Percentiles rank a stretch among this genome's conserved stretches.
Evolutionary conservation across 2,888 invertebrate species (phyloP).

Genomic region (Julus scandinavius): DNA sequence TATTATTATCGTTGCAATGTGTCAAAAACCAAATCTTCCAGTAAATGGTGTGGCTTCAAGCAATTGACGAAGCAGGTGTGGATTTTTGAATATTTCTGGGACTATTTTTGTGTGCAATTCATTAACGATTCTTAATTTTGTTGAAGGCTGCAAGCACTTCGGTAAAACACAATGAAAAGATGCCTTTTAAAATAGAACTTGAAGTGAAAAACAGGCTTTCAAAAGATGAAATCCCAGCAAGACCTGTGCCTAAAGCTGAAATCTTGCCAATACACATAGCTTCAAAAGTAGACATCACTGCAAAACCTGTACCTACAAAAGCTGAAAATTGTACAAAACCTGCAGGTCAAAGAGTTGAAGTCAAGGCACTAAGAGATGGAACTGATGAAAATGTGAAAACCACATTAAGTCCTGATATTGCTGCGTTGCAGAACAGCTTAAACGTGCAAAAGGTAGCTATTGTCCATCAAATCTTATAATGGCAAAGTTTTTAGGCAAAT

Average conservation of each 20-base stretch:
- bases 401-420: not conserved
- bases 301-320: not conserved
- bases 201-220: not conserved
- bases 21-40: not conserved
- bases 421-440: not conserved
- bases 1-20: constrained; percentile 47
- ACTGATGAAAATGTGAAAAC: too few species aligned
- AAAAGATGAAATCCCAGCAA: not conserved
- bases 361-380: not conserved
- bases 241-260: not conserved
- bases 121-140: not conserved
- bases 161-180: not conserved
- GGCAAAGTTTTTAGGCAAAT: constrained; percentile 1
- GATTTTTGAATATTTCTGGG: not conserved
- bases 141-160: not conserved
- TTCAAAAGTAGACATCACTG: not conserved
- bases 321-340: not conserved
- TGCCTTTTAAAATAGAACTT: too few species aligned
- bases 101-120: not conserved
- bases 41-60: constrained; percentile 38
- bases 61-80: not conserved
- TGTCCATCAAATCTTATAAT: not conserved
- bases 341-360: not conserved
- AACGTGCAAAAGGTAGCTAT: constrained; percentile 7
- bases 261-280: not conserved